Conservation (phyloP, 2,113 vertebrate species). For the Myotis lucifugus region DNA sequence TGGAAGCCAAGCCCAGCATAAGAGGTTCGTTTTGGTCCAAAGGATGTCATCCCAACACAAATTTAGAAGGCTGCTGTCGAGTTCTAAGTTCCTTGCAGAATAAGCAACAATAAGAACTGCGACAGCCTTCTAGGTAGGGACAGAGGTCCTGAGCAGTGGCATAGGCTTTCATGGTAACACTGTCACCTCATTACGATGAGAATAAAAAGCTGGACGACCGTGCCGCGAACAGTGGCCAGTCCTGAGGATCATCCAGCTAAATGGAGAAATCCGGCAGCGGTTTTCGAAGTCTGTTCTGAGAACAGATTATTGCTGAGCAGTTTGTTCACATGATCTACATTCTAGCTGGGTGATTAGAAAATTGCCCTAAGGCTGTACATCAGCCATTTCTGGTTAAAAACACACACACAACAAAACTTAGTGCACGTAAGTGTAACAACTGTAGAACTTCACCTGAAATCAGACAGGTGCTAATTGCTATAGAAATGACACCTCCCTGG, state of each 20-base stretch:
- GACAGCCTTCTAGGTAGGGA: background rate
- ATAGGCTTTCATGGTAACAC: background rate
- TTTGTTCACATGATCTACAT: conserved; percentile 13
- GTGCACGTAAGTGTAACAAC: background rate
- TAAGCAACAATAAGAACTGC: background rate
- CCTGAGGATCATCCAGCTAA: background rate
- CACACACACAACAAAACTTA: background rate
- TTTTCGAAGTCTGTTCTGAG: conserved; percentile 57
- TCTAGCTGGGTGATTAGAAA: conserved; percentile 70
- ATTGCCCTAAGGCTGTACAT: background rate
- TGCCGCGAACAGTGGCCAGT: background rate
- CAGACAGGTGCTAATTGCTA: conserved; percentile 48
- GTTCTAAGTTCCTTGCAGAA: background rate
- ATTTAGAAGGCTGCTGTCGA: background rate
- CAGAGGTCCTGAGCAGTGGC: background rate
- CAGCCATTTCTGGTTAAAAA: conserved; percentile 20
- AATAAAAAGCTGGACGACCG: background rate
- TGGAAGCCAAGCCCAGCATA: background rate
- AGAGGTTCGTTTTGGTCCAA: background rate
- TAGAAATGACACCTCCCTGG: conserved; percentile 14
- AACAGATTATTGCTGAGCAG: conserved; percentile 73
- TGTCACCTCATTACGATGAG: background rate
- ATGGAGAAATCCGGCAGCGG: conserved; percentile 20
- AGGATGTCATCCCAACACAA: background rate
- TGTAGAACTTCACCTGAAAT: conserved; percentile 54